These are phyloP conservation scores for Clarias fuscus DNA, from an alignment of 2,797 vertebrate species.

Conservation along the genomic window DNA sequence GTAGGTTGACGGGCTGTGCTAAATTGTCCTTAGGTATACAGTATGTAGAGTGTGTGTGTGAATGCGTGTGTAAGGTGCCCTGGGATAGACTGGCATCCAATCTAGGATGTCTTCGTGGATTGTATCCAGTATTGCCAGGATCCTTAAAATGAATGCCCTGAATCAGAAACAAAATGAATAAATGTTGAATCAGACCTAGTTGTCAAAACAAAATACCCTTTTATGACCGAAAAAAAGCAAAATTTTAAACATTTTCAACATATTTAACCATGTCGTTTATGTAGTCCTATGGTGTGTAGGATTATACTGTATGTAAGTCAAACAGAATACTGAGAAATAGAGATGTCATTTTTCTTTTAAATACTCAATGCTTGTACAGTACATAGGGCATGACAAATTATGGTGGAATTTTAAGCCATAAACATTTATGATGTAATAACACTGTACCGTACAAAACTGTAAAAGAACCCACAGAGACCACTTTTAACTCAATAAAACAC, in stretches of 20 bases:
- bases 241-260: not conserved
- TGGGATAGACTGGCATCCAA: not conserved
- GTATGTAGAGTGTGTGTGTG: not conserved
- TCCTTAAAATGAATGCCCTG: not conserved
- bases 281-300: not conserved
- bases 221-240: not conserved
- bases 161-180: not conserved
- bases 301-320: not conserved
- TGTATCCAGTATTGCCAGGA: not conserved
- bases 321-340: not conserved
- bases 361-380: not conserved
- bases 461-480: not conserved
- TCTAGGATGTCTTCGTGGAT: not conserved
- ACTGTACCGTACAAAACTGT: not conserved
- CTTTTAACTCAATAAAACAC: conserved; percentile 1
- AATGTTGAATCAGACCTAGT: not conserved
- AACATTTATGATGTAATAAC: not conserved
- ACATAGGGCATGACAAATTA: not conserved
- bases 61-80: not conserved
- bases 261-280: not conserved
- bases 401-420: not conserved
- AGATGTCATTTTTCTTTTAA: not conserved
- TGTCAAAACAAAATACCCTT: not conserved
- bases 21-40: not conserved
- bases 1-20: not conserved